Percentiles rank a stretch among this genome's conserved stretches.
These are phyloP conservation scores for Apogon talboti DNA, from an alignment of 2,797 vertebrate species.

Conservation along the genomic window DNA sequence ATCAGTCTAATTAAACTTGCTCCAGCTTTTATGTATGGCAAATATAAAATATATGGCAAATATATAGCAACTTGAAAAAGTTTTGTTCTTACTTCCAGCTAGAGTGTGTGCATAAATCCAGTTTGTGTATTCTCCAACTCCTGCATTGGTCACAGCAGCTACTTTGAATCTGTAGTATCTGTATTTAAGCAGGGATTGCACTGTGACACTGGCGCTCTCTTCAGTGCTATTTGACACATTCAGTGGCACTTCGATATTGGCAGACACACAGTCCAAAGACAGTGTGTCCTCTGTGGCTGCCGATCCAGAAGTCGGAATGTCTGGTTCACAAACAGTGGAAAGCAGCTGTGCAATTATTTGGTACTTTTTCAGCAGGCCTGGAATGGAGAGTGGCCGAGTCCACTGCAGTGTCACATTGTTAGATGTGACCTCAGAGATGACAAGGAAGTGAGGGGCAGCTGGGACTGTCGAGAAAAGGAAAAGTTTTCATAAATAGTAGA, in stretches of 20 bases:
- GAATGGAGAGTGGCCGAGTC: constrained; percentile 84
- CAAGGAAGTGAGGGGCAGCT: constrained; percentile 86
- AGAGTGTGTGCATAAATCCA: constrained; percentile 90
- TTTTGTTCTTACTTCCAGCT: constrained; percentile 88
- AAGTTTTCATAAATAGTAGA: background rate
- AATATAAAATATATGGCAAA: too few species aligned
- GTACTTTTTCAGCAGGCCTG: constrained; percentile 91
- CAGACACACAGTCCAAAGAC: constrained; percentile 84
- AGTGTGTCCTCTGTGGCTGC: constrained; percentile 67
- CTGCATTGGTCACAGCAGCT: constrained; percentile 91
- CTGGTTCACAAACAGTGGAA: constrained; percentile 77
- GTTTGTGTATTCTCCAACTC: constrained; percentile 87
- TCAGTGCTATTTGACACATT: constrained; percentile 75
- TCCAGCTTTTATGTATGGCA: too few species aligned
- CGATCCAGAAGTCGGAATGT: constrained; percentile 13
- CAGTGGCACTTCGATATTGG: constrained; percentile 78
- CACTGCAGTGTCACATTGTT: constrained; percentile 90
- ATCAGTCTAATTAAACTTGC: too few species aligned
- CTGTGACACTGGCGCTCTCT: constrained; percentile 76
- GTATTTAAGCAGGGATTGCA: constrained; percentile 89
- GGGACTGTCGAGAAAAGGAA: constrained; percentile 83
- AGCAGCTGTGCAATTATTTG: constrained; percentile 87
- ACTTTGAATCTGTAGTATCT: constrained; percentile 92
- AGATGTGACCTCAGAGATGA: constrained; percentile 83
- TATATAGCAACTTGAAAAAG: constrained; percentile 25